Base-by-base conservation (phyloP, 2,888 invertebrate species). In the Phania funesta region DNA sequence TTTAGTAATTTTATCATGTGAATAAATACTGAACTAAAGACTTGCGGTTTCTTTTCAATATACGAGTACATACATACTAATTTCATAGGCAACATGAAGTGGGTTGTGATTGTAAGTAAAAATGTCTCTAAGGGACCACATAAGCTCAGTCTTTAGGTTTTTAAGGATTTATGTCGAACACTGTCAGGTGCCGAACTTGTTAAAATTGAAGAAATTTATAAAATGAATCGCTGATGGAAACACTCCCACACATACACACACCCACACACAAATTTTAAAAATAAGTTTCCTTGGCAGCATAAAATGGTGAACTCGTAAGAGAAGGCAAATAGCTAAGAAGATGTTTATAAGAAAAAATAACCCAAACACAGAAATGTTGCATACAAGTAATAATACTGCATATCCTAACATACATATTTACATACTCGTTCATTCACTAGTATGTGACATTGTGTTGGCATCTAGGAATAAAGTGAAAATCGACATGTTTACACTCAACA, bases 141-240 rank as follows among this genome's bases (percentile, higher is more conserved):
- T 68, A 56, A 78, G 68, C 64, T 82, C 70, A 77, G 77, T 77
- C 50, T 81, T 62, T 76, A 62, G 76, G 73, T 62, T 65, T 76
- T 73, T 73, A 82, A 82, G 74, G 78, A 82, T 82, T 82, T 82
- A 78, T 78, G 82, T 74, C 82, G 78, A 78, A 82, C 64, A 41
- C 77, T 82, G 82, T 74, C 82, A 78, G 82, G 58, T 65, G 77
- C 68, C 74, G 77, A 82, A 82, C 73, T 74, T 77, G 82, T 78
- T 68, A 56, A 70, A 82, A 78, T 82, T 70, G 56, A 77, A 58
- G 64, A 77, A 76, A 74, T 81, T 71, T 81, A 46, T 46, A 67
- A 81, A 74, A 56, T 38, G 11, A 65, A 70, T 41, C 13, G 44
- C 38, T 13, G 22, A 32, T 22, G 48, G 18, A 62, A 13, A 16